phyloP scores from a whole-genome alignment of 2,888 invertebrate species.

The Ochropleura plecta region DNA sequence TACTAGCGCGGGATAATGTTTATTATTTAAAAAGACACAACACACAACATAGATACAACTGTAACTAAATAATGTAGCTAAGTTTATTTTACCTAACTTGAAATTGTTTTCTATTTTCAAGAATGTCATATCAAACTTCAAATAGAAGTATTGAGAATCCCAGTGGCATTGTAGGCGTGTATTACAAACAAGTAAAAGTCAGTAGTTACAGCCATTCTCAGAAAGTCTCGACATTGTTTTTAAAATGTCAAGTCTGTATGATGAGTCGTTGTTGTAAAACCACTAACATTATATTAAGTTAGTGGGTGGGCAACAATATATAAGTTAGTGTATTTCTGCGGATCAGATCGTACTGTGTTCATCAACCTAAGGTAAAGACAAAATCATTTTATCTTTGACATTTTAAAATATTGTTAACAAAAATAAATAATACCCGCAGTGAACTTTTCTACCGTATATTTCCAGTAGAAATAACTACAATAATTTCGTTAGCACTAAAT shows the following conservation, averaged over 20 bases:
- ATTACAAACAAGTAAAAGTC: neutral
- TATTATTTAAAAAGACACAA: too few species aligned
- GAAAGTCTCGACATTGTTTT: neutral
- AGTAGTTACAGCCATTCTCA: neutral
- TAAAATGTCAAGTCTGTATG: neutral
- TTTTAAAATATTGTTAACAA: neutral
- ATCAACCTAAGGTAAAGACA: neutral
- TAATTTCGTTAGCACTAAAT: slow-evolving; percentile 41
- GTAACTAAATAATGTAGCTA: slow-evolving; percentile 1
- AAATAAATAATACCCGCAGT: neutral
- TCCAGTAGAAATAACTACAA: slow-evolving; percentile 17
- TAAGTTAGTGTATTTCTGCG: neutral
- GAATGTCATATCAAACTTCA: neutral
- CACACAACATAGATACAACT: slow-evolving; percentile 7
- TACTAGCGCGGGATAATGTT: too few species aligned
- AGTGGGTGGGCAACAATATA: too few species aligned
- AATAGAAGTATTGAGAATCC: neutral
- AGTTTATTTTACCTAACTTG: neutral
- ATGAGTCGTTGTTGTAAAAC: neutral
- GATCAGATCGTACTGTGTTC: neutral
- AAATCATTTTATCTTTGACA: neutral
- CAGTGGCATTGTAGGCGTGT: neutral
- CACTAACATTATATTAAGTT: too few species aligned
- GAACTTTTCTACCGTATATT: slow-evolving; percentile 2
- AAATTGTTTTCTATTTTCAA: neutral